Evolutionary conservation across 2,113 vertebrate genomes (phyloP), one percentile per base, ranked within the genome.

Genomic region (Xiphorhynchus elegans): DNA sequence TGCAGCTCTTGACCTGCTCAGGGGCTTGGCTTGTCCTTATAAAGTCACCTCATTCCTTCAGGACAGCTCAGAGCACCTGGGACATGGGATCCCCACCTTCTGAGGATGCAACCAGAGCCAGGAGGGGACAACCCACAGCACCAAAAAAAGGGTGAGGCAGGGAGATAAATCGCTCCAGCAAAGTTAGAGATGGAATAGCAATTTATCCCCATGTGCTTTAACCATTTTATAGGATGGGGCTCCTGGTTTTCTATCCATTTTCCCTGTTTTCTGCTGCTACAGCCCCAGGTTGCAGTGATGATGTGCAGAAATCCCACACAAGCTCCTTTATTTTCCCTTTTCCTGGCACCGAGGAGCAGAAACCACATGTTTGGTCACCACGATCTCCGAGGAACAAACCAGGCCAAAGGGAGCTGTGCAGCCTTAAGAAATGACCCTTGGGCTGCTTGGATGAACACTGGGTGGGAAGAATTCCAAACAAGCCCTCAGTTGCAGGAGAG

Each of bases 391-490:
- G 85, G 31, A 52, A 49, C 37, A 1, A 37, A 85, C 1, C 0
- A 0, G 83, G 90, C 67, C 92, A 86, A 21, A 92, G 88, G 87
- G 33, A 95, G 35, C 56, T 68, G 67, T 1, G 3, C 64, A 46
- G 62, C 47, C 53, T 59, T 33, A 28, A 19, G 21, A 50, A 35
- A 9, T 17, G 35, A 19, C 42, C 76, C 69, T 77, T 69, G 84
- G 2, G 42, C 44, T 69, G 62, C 7, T 56, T 87, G 89, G 77
- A 29, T 44, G 50, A 11, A 29, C 18, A 2, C 0, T 4, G 70
- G 50, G 18, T 53, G 82, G 56, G 56, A 68, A 52, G 11, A 64
- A 31, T 40, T 86, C 95, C 93, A 96, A 83, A 20, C 7, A 37
- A 76, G 37, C 24, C 66, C 23, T 31, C 20, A 86, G 28, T 35